Percentiles rank a stretch among this genome's conserved stretches.
phyloP scores from a whole-genome alignment of 2,797 vertebrate species.

The Tarsius wallacei region DNA sequence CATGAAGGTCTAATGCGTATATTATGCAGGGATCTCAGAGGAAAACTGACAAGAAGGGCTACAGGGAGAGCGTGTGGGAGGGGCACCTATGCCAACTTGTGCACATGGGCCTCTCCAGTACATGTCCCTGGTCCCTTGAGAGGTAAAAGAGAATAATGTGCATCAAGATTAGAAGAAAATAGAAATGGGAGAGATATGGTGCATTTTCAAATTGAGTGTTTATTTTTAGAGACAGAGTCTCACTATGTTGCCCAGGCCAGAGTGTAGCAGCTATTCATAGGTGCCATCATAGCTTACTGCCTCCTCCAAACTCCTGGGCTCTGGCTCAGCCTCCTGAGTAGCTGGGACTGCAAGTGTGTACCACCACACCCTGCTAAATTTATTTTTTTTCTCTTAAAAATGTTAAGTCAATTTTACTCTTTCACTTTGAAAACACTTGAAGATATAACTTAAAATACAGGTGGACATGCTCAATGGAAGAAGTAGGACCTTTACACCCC shows the following conservation, averaged over 20 bases:
- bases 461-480: neutral
- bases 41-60: neutral
- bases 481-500: neutral
- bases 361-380: neutral
- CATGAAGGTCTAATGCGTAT: neutral
- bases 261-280: too few relatives aligned
- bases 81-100: too few relatives aligned
- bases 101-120: neutral
- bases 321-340: too few relatives aligned
- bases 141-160: neutral
- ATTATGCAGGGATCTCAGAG: neutral
- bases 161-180: neutral
- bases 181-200: neutral
- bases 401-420: neutral
- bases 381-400: neutral
- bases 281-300: too few relatives aligned
- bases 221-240: too few relatives aligned
- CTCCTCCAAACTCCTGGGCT: too few relatives aligned
- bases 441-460: neutral
- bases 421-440: constrained; percentile 41
- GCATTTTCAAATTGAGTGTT: too few relatives aligned
- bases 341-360: too few relatives aligned
- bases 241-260: too few relatives aligned
- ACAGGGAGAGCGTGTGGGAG: fast-evolving
- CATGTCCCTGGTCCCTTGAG: neutral